Conservation (phyloP, 1,140 invertebrate species). For the Frieseomelitta varia region DNA sequence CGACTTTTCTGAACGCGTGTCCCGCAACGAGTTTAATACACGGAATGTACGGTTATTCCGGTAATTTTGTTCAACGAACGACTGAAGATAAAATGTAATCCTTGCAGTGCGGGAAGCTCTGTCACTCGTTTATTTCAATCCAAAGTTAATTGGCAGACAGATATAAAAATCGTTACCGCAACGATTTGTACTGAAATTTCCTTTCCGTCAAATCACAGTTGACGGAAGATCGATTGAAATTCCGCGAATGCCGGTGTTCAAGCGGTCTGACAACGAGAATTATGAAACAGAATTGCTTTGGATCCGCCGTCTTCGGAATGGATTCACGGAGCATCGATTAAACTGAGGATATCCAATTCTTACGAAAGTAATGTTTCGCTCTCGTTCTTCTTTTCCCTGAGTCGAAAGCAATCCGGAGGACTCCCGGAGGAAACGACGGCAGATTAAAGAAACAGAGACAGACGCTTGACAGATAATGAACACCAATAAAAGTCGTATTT, state of each 20-base stretch:
- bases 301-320: background rate
- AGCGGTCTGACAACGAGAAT: background rate
- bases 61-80: no score
- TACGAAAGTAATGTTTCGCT: background rate
- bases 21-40: background rate
- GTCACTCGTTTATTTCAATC: no score
- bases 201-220: background rate
- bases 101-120: no score
- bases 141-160: no score
- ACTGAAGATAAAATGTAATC: no score
- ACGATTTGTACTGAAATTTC: no score
- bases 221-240: background rate
- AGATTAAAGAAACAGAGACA: conserved; percentile 32
- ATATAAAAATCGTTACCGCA: no score
- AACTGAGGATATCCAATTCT: background rate
- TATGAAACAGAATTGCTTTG: background rate
- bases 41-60: no score
- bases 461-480: conserved; percentile 32
- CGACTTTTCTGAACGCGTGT: background rate
- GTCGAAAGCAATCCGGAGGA: conserved; percentile 9
- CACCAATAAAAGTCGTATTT: conserved; percentile 16
- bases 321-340: background rate
- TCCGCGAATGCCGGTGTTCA: background rate
- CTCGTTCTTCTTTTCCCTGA: background rate
- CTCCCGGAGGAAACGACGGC: background rate